phyloP scores from a whole-genome alignment of 2,113 vertebrate genomes.

The Serilophus lunatus region DNA sequence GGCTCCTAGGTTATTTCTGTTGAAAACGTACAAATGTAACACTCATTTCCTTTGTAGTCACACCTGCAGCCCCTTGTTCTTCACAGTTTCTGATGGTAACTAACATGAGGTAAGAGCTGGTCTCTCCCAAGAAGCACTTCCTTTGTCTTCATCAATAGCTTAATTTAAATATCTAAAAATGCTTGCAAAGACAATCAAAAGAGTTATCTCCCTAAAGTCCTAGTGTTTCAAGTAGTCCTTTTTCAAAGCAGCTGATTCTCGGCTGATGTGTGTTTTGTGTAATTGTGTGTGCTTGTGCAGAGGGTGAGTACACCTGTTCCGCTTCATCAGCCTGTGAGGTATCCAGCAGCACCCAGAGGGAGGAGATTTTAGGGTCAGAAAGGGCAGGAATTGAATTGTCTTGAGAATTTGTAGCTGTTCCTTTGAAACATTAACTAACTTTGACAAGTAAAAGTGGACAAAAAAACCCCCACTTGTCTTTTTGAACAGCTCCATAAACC shows the following conservation, averaged over 20 bases:
- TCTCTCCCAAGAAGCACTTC: not conserved
- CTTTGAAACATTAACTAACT: not conserved
- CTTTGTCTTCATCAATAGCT: not conserved
- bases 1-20: not conserved
- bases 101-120: not conserved
- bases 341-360: not conserved
- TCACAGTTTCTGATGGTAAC: not conserved
- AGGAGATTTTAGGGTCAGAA: not conserved
- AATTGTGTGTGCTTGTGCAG: not conserved
- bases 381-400: not conserved
- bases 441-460: not conserved
- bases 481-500: not conserved
- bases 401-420: not conserved
- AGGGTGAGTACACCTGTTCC: accelerated
- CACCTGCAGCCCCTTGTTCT: not conserved
- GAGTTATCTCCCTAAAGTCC: not conserved
- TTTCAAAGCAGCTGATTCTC: not conserved
- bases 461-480: accelerated
- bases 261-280: not conserved
- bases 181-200: not conserved
- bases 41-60: not conserved
- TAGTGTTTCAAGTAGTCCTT: not conserved
- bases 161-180: not conserved
- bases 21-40: not conserved
- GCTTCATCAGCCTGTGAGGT: not conserved